Base-by-base conservation (phyloP, 2,888 invertebrate species). In the Meiosimyza decipiens region DNA sequence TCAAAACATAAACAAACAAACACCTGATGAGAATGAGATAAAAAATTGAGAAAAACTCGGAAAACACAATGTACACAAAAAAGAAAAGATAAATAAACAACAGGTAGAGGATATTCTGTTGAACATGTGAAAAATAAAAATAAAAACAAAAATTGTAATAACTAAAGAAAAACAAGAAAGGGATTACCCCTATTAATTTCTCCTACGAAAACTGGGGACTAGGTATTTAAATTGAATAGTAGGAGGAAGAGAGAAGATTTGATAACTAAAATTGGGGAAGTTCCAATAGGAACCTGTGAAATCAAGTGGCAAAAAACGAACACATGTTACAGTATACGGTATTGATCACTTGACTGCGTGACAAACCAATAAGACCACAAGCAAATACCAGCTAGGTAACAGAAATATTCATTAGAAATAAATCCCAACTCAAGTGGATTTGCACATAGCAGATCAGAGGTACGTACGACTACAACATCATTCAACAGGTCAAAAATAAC, bases 281-380 rank as follows among this genome's bases (percentile, higher is more conserved):
- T 69, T 75, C 72, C 71, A 73, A 75, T 65, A 74, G 69, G 73
- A 74, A 77, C 72, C 70, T 75, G 75, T 13, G 52, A 54, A 52
- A 66, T 40, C 13, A n/a, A 66, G 9, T 13, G 22, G 18, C n/a
- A 50, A 57, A 49, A 67, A 64, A 64, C 64, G 51, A 49, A 22
- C 40, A 40, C 9, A 40, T 40, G 40, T 40, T 40, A 40, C 40
- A 40, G 9, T 40, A 40, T 9, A 40, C 40, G 9, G 40, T 40
- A 40, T 40, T 9, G 40, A 40, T 40, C 9, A 40, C 40, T 40
- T 40, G 40, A 40, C 40, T 40, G 40, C 6, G 9, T 40, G 40
- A 5, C 40, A 40, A 40, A 40, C 40, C 40, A 40, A 40, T 40
- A 40, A 40, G 40, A 40, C 40, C 40, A 40, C 40, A 40, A 40